A percentile compares a stretch with the other conserved stretches of the same genome.
phyloP scores from a whole-genome alignment of 2,797 vertebrate genomes.

The Lemur catta region DNA sequence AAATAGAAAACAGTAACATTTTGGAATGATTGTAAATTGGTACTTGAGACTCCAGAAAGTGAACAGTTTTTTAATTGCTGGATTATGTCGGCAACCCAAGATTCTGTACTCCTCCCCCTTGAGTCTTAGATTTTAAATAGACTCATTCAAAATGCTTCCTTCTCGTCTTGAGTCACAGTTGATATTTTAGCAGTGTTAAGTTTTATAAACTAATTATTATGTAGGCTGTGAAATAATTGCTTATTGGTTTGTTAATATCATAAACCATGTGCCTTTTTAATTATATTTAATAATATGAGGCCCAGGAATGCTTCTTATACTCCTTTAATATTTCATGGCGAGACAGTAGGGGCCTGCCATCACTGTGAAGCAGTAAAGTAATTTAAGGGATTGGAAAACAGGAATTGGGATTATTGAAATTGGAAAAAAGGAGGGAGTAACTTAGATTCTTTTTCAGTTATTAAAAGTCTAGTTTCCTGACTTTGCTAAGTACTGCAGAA shows the following conservation, averaged over 20 bases:
- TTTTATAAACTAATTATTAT: background rate
- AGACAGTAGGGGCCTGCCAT: background rate
- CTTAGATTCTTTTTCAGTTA: background rate
- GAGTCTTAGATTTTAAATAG: background rate
- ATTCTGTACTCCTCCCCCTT: background rate
- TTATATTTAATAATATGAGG: background rate
- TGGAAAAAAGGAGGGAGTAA: background rate
- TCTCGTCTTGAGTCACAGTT: background rate
- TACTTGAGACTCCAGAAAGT: background rate
- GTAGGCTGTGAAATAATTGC: background rate
- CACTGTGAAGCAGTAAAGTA: background rate
- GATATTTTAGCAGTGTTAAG: background rate
- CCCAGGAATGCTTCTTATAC: background rate
- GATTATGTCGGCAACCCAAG: background rate
- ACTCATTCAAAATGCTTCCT: background rate
- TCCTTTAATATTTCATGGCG: background rate
- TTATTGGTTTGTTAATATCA: background rate
- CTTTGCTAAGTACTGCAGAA: background rate
- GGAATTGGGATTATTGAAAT: background rate
- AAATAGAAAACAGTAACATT: background rate
- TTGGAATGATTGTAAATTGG: background rate
- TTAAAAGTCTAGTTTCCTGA: background rate
- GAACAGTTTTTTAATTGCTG: background rate
- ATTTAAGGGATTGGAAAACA: background rate
- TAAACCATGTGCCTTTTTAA: background rate